phyloP scores from a whole-genome alignment of 2,888 invertebrate species.

The Mesorhabditis sp. region DNA sequence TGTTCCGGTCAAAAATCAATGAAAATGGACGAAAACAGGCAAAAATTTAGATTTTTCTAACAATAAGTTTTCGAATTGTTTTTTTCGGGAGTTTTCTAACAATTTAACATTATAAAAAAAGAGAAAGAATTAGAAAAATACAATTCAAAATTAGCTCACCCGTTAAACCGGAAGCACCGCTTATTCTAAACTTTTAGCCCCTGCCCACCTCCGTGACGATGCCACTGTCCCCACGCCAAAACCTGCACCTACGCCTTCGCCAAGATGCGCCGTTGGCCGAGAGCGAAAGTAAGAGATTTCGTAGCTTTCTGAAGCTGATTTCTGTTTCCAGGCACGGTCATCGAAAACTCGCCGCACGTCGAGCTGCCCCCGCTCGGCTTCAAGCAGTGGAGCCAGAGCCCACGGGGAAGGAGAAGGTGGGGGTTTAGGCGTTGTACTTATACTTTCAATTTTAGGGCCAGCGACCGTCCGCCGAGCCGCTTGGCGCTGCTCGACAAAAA shows the following conservation, averaged over 20 bases:
- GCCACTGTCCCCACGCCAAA: not conserved
- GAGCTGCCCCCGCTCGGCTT: constrained; percentile 45
- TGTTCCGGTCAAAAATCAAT: no score
- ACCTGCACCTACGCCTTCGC: not conserved
- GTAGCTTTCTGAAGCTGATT: not conserved
- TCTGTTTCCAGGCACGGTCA: constrained; percentile 25
- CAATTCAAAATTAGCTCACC: no score
- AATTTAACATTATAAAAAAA: no score
- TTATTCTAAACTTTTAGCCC: no score
- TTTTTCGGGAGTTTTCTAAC: no score
- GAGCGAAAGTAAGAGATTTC: constrained; percentile 23
- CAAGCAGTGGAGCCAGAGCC: constrained; percentile 34
- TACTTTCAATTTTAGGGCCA: not conserved
- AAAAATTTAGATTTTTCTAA: no score
- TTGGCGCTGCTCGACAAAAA: constrained; percentile 4
- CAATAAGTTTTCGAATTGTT: no score
- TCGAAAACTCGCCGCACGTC: constrained; percentile 50
- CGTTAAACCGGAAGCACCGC: no score
- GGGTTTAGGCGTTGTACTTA: constrained; percentile 9
- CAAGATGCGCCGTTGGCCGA: constrained; percentile 45
- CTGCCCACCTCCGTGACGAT: not conserved
- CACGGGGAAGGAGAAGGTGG: constrained; percentile 15
- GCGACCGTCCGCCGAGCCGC: not conserved
- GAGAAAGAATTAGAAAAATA: no score
- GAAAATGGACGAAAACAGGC: no score